phyloP scores from a whole-genome alignment of 2,113 vertebrate genomes.

The Gambusia holbrooki region DNA sequence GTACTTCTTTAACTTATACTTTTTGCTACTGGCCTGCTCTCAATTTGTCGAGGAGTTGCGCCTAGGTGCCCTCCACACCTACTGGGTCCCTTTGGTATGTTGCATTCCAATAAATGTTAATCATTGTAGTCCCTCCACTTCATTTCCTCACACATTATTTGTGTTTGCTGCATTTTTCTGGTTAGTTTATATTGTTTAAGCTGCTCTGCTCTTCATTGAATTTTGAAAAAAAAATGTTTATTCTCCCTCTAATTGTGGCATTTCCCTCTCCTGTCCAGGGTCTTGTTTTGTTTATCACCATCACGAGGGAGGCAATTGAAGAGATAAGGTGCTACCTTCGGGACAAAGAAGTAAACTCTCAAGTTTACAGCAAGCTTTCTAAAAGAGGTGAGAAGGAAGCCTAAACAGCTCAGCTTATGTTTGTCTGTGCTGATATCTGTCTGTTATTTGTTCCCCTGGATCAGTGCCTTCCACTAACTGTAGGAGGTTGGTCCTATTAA shows the following conservation, averaged over 20 bases:
- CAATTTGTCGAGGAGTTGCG: conserved; percentile 95
- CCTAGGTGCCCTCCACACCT: conserved; percentile 93
- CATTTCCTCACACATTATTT: background rate
- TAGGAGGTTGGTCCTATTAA: conserved; percentile 67
- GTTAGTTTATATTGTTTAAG: background rate
- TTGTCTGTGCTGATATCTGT: conserved; percentile 14
- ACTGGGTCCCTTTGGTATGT: conserved; percentile 98
- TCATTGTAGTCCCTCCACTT: background rate
- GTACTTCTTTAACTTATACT: conserved; percentile 99
- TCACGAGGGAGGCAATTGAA: conserved; percentile 93
- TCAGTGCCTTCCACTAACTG: conserved; percentile 50
- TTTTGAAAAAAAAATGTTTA: background rate
- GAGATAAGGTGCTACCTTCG: conserved; percentile 93
- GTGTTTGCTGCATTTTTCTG: background rate
- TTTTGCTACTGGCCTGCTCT: conserved; percentile 94
- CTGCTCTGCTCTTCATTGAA: background rate
- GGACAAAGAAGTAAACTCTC: conserved; percentile 98
- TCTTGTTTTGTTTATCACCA: conserved; percentile 92
- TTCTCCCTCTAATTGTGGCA: background rate
- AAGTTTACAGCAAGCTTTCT: conserved; percentile 98
- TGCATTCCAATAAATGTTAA: conserved; percentile 5
- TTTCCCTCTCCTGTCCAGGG: conserved; percentile 77
- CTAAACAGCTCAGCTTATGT: background rate
- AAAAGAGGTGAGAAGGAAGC: conserved; percentile 84
- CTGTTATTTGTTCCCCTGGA: conserved; percentile 39